Base-by-base conservation (phyloP, 2,797 vertebrate species). In the Sorex maritimensis region DNA sequence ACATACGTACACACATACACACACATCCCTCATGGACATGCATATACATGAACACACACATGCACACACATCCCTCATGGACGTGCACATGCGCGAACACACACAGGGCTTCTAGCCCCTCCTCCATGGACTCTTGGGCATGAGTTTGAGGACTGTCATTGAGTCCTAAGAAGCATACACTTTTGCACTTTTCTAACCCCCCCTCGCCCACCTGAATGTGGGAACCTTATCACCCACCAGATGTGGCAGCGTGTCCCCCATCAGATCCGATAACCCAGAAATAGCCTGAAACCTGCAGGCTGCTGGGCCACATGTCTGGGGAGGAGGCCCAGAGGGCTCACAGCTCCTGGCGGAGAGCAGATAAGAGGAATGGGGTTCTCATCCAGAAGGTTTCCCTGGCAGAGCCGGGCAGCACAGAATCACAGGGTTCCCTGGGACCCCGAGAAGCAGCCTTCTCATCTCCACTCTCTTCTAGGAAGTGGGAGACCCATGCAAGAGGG, bases 151-250 rank as follows among this genome's bases (percentile, higher is more conserved):
- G 12, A 46, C 26, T 30, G 11, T 71, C 49, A 3, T 0, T 65
- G 11, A 15, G 67, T 91, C 30, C 73, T 67, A 13, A 24, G 13
- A 81, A 75, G 67, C 30, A 84, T 92, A 78, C 15, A 49, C 78
- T 67, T 24, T 24, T 30, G 19, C n/a, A 52, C 30, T 55, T 95
- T 71, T 23, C 26, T 28, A 84, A 91, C 74, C 34, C 77, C 65
- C 90, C 3, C 41, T 52, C 17, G 2, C 34, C 73, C 6, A 24
- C 19, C 17, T 87, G 14, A 28, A 55, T 84, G 44, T 17, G 13
- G 41, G 38, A n/a, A 24, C 5, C 84, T 71, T 13, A 28, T 58
- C 79, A 61, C n/a, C 28, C 68, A 55, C 44, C 49, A 28, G 63
- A 38, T 68, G n/a, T 63, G 49, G 3, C 10, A 4, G 34, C 78